These are phyloP conservation scores for Ladona fulva DNA, from an alignment of 1,140 invertebrate species.

Conservation along the genomic window DNA sequence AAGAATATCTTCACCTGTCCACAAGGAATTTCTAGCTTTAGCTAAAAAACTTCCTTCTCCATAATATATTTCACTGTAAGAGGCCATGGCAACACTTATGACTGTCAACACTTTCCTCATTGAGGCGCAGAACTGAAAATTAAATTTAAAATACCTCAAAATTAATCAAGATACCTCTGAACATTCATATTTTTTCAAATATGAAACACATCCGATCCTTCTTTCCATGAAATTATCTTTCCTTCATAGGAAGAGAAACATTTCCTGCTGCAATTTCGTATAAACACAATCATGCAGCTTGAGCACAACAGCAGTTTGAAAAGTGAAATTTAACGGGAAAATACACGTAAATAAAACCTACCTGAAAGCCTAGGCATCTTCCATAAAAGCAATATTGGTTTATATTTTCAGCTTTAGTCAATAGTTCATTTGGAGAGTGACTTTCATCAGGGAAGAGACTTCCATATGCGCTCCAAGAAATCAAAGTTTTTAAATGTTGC, in stretches of 20 bases:
- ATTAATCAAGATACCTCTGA: too few species aligned
- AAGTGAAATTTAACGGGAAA: too few species aligned
- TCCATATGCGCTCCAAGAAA: conserved; percentile 54
- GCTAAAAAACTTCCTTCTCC: conserved; percentile 44
- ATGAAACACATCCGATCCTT: too few species aligned
- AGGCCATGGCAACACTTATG: conserved; percentile 76
- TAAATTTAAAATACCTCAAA: conserved; percentile 16
- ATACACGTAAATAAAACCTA: too few species aligned
- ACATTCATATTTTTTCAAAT: too few species aligned
- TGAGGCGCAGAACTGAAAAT: conserved; percentile 71
- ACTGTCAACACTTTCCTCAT: conserved; percentile 68
- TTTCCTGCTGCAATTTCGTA: too few species aligned
- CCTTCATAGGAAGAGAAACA: too few species aligned
- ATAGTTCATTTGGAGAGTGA: conserved; percentile 64
- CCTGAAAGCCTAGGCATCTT: conserved; percentile 83
- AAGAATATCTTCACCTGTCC: conserved; percentile 39
- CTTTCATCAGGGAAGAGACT: conserved; percentile 58
- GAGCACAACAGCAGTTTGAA: too few species aligned
- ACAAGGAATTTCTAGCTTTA: conserved; percentile 51
- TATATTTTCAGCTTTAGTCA: conserved; percentile 66
- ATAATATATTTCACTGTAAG: conserved; percentile 83
- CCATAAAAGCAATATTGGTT: conserved; percentile 94
- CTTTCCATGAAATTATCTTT: too few species aligned
- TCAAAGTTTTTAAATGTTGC: conserved; percentile 58
- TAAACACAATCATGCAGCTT: too few species aligned